phyloP scores from a whole-genome alignment of 2,113 vertebrate genomes.

The Rhodinocichla rosea region DNA sequence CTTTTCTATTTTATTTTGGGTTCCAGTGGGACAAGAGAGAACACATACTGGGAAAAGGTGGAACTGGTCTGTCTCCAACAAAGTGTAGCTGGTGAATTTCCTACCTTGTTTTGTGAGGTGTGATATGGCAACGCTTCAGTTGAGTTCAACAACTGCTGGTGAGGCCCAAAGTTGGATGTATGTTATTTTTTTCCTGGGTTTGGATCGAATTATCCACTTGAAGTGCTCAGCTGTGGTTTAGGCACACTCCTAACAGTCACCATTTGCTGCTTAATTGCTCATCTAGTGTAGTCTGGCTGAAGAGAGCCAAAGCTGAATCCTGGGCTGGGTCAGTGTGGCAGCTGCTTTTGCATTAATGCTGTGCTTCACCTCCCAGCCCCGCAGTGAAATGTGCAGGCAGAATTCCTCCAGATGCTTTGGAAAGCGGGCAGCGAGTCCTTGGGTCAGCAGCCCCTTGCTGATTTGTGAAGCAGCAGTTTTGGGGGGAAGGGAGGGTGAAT shows the following conservation, averaged over 20 bases:
- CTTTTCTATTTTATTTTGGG: neutral
- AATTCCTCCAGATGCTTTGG: neutral
- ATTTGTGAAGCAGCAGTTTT: neutral
- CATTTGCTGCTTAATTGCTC: slow-evolving; percentile 32
- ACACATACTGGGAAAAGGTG: neutral
- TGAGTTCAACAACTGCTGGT: neutral
- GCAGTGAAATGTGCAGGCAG: neutral
- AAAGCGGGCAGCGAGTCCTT: neutral
- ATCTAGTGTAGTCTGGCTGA: neutral
- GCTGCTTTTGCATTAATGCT: neutral
- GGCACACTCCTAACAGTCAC: neutral
- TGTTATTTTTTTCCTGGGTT: neutral
- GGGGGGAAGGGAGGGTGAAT: neutral
- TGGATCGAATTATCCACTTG: neutral
- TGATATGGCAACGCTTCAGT: neutral
- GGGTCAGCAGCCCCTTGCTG: neutral
- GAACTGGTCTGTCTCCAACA: neutral
- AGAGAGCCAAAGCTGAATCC: neutral
- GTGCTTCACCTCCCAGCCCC: neutral
- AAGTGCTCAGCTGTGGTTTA: slow-evolving; percentile 32
- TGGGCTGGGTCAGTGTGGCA: neutral
- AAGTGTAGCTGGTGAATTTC: neutral
- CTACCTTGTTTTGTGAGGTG: neutral
- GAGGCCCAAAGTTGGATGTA: neutral
- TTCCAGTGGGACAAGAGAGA: neutral